Percentiles rank a stretch among this genome's conserved stretches.
These are phyloP conservation scores for Tringa solitaria DNA, from an alignment of 2,113 vertebrate genomes.

Conservation along the genomic window DNA sequence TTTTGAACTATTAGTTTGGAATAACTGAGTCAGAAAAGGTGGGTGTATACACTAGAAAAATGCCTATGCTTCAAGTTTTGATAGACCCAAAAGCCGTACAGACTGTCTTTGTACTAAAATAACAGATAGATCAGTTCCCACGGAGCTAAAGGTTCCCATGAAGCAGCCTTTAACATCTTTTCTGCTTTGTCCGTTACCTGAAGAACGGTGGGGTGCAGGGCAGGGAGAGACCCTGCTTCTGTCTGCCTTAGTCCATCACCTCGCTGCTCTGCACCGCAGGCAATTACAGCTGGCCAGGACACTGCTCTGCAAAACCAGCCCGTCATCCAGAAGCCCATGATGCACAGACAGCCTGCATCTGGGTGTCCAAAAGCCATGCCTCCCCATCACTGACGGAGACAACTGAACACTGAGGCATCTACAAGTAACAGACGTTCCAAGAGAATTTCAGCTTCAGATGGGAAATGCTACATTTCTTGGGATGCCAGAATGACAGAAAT, in stretches of 20 bases:
- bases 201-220: background rate
- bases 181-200: background rate
- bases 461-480: background rate
- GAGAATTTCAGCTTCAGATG: background rate
- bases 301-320: background rate
- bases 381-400: accelerated
- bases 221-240: background rate
- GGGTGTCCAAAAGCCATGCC: background rate
- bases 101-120: background rate
- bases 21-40: background rate
- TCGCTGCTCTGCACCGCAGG: accelerated
- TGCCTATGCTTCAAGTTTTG: background rate
- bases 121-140: background rate
- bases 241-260: background rate
- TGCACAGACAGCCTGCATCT: accelerated
- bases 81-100: background rate
- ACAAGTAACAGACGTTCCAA: accelerated
- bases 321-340: accelerated
- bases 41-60: background rate
- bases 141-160: background rate
- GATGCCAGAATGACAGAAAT: background rate
- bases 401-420: accelerated
- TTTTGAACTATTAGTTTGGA: background rate
- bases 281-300: background rate
- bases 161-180: background rate